phyloP scores from a whole-genome alignment of 2,888 invertebrate species.

The Tetragonula carbonaria region DNA sequence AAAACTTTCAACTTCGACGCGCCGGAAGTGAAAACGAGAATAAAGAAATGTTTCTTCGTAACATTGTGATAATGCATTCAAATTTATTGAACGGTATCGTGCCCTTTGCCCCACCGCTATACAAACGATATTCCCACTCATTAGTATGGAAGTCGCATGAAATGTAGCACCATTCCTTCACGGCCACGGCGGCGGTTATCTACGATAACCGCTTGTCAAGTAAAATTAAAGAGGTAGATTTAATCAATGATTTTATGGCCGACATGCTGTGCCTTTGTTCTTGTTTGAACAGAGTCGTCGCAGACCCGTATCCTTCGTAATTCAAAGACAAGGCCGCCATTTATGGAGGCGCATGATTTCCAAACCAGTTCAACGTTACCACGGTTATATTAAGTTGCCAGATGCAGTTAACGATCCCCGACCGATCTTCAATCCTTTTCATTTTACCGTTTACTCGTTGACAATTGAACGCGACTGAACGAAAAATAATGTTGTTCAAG shows the following conservation, averaged over 20 bases:
- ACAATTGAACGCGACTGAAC: not conserved
- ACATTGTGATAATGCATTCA: conserved; percentile 1
- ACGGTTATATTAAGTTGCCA: conserved; percentile 34
- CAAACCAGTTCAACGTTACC: conserved; percentile 46
- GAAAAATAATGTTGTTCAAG: conserved; percentile 8
- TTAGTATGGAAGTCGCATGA: conserved; percentile 1
- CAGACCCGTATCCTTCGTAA: conserved; percentile 30
- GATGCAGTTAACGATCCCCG: conserved; percentile 48
- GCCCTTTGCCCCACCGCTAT: not conserved
- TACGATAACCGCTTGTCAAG: conserved; percentile 19
- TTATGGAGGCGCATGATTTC: conserved; percentile 49
- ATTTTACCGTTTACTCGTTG: not conserved
- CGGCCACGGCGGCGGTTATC: not conserved
- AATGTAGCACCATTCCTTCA: conserved; percentile 7
- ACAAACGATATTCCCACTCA: conserved; percentile 1
- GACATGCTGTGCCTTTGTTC: conserved; percentile 27
- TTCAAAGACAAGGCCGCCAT: conserved; percentile 44
- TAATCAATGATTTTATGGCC: conserved; percentile 46
- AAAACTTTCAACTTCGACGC: not conserved
- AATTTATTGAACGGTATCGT: not conserved
- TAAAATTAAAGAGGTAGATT: conserved; percentile 33
- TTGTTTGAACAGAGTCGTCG: conserved; percentile 6
- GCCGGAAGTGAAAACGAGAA: not conserved
- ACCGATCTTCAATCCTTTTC: not conserved
- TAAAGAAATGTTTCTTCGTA: not conserved